These are phyloP conservation scores for Lycocerus yunnanus DNA, from an alignment of 2,888 invertebrate genomes.

Conservation along the genomic window DNA sequence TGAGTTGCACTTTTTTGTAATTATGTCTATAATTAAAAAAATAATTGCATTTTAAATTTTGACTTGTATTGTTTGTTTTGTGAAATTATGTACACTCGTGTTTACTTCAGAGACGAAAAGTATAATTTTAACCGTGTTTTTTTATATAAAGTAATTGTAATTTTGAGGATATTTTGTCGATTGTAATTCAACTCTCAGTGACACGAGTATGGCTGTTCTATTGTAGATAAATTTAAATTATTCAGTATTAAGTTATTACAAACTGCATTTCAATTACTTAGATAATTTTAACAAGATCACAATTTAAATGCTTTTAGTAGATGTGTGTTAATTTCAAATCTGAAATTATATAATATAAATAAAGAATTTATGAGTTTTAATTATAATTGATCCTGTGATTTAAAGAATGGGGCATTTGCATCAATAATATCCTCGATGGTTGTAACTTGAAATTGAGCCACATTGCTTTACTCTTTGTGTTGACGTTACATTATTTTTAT, in stretches of 20 bases:
- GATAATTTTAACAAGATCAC: neutral
- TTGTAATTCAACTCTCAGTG: neutral
- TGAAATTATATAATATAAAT: neutral
- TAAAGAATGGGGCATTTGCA: too few relatives aligned
- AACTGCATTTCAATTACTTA: neutral
- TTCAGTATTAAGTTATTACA: neutral
- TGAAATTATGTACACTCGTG: neutral
- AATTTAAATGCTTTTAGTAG: neutral
- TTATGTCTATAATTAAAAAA: neutral
- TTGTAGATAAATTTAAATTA: neutral
- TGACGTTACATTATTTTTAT: too few relatives aligned
- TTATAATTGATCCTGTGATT: neutral
- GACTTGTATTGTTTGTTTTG: neutral
- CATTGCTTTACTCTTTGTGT: too few relatives aligned
- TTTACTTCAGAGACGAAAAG: neutral
- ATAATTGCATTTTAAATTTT: neutral
- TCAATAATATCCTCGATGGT: too few relatives aligned
- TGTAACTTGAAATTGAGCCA: too few relatives aligned
- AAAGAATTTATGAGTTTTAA: neutral
- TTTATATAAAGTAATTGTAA: too few relatives aligned
- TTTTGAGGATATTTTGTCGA: neutral
- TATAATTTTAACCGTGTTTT: neutral
- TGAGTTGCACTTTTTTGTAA: neutral
- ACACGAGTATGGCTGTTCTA: neutral
- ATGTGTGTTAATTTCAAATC: conserved; percentile 3